Evolutionary conservation across 1,140 invertebrate species (phyloP).

Genomic region (Homalodisca vitripennis): DNA sequence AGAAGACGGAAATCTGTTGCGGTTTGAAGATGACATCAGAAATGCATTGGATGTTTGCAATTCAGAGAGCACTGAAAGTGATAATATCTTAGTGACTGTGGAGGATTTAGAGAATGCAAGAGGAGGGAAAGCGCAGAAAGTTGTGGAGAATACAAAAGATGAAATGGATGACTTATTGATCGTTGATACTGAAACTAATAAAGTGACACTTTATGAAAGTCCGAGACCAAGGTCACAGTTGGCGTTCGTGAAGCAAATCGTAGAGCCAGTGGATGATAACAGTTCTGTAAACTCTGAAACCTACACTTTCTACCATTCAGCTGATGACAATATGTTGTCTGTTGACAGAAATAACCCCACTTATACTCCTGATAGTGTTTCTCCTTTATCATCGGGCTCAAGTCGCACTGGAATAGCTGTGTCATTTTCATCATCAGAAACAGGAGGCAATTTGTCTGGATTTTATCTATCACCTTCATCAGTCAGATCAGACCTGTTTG

Average conservation of each 20-base stretch:
- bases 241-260: conserved; percentile 36
- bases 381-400: conserved; percentile 36
- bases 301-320: conserved; percentile 18
- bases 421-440: conserved; percentile 42
- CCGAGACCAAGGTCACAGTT: conserved; percentile 40
- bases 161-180: conserved; percentile 54
- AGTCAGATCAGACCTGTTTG: conserved; percentile 37
- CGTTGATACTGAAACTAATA: conserved; percentile 56
- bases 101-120: conserved; percentile 37
- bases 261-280: conserved; percentile 37
- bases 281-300: conserved; percentile 45
- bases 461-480: conserved; percentile 44
- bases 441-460: conserved; percentile 44
- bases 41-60: conserved; percentile 34
- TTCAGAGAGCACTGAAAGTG: conserved; percentile 33
- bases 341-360: conserved; percentile 27
- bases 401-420: conserved; percentile 32
- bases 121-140: conserved; percentile 15
- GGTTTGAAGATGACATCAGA: conserved; percentile 40
- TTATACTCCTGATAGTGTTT: conserved; percentile 41
- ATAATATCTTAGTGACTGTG: conserved; percentile 33
- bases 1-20: conserved; percentile 16
- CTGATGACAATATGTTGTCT: neutral
- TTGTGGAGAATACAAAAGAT: conserved; percentile 31
- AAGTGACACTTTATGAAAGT: conserved; percentile 52